Percentiles rank a stretch among this genome's conserved stretches.
phyloP scores from a whole-genome alignment of 2,797 vertebrate species.

The Chrysocyon brachyurus region DNA sequence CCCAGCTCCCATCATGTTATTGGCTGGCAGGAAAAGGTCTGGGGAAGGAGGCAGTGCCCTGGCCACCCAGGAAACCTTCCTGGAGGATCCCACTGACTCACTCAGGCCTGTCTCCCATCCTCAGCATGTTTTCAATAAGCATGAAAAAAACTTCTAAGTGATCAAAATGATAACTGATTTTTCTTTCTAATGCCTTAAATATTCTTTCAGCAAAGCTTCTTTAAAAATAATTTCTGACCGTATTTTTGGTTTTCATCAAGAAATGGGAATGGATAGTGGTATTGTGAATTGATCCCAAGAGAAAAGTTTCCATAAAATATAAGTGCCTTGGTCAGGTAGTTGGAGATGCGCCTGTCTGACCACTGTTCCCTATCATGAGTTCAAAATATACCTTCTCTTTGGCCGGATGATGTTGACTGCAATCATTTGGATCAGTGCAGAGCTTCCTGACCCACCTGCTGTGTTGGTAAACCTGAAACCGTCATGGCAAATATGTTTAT shows the following conservation, averaged over 20 bases:
- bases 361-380: not conserved
- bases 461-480: slow-evolving; percentile 40
- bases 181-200: slow-evolving; percentile 26
- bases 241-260: not conserved
- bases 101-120: not conserved
- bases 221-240: slow-evolving; percentile 36
- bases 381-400: not conserved
- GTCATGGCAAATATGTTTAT: slow-evolving; percentile 38
- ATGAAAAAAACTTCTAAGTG: not conserved
- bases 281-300: slow-evolving; percentile 38
- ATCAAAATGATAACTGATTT: not conserved
- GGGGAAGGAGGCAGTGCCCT: not conserved
- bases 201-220: slow-evolving; percentile 46
- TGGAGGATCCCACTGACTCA: not conserved
- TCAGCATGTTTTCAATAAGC: not conserved
- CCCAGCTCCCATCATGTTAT: not conserved
- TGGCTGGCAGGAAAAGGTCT: not conserved
- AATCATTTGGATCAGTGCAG: not conserved
- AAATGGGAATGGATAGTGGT: not conserved
- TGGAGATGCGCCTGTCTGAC: not conserved
- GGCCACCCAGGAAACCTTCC: not conserved
- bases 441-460: not conserved
- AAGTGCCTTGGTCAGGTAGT: not conserved
- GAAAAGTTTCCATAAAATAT: not conserved
- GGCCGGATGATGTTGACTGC: not conserved